These are phyloP conservation scores for Zelostemma sp. DNA, from an alignment of 1,140 invertebrate species.

Conservation along the genomic window DNA sequence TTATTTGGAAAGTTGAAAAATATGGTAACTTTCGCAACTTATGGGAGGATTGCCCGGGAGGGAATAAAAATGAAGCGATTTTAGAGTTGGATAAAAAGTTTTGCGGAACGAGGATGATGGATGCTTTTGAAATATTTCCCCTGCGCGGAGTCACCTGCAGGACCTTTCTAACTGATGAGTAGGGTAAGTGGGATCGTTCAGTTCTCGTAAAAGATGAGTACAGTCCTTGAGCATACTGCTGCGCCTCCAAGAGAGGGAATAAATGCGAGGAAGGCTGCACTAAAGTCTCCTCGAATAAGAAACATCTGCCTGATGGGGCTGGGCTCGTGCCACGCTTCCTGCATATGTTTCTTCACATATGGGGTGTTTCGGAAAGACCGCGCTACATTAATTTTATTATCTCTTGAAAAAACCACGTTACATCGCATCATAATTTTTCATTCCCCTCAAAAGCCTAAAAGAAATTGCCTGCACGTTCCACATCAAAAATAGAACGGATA, in stretches of 20 bases:
- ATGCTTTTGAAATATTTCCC: not conserved
- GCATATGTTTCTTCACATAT: not conserved
- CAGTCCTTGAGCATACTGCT: constrained; percentile 3
- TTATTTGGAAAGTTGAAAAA: not conserved
- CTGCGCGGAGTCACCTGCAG: constrained; percentile 1
- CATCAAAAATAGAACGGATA: not conserved
- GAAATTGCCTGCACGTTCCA: not conserved
- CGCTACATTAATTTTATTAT: not conserved
- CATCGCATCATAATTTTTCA: not conserved
- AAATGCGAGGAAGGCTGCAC: not conserved
- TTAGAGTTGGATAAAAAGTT: not conserved
- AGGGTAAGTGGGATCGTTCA: not conserved
- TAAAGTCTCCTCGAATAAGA: constrained; percentile 2
- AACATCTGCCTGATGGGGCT: constrained; percentile 5
- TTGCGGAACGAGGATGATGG: not conserved
- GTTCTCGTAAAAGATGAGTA: constrained; percentile 5
- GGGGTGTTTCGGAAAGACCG: not conserved
- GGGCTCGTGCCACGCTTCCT: constrained; percentile 4
- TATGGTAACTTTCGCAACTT: no score
- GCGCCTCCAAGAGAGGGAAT: constrained; percentile 4
- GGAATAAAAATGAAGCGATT: not conserved
- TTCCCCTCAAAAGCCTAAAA: not conserved
- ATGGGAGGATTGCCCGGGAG: no score
- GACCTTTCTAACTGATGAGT: not conserved
- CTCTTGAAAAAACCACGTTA: not conserved